phyloP scores from a whole-genome alignment of 2,113 vertebrate species.

The Hypocryptadius cinnamomeus region DNA sequence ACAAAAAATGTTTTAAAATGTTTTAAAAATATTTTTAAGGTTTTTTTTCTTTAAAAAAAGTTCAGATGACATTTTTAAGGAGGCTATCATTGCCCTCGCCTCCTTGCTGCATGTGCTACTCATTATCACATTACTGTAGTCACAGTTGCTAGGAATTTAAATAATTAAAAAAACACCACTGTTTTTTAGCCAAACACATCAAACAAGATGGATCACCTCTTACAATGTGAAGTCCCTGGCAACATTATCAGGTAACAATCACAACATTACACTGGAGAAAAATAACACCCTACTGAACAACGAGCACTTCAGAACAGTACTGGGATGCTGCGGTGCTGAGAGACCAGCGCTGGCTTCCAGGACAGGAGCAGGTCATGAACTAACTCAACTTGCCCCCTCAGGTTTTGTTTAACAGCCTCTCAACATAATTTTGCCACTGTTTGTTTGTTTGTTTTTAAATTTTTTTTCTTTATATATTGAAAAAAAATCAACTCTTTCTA shows the following conservation, averaged over 20 bases:
- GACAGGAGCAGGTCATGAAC: background rate
- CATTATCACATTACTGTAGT: constrained; percentile 54
- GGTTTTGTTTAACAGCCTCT: background rate
- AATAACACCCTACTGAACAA: constrained; percentile 38
- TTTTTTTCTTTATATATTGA: background rate
- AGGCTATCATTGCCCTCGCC: background rate
- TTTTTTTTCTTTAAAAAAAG: constrained; percentile 20
- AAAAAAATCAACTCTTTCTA: background rate
- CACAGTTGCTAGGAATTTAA: constrained; percentile 62
- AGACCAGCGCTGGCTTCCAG: background rate
- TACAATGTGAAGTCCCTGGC: constrained; percentile 14
- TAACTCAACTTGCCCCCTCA: background rate
- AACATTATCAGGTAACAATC: constrained; percentile 31
- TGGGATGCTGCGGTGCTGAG: constrained; percentile 26
- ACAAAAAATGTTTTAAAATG: constrained; percentile 70
- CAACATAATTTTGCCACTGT: constrained; percentile 28
- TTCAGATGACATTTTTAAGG: constrained; percentile 58
- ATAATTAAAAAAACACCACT: constrained; percentile 41
- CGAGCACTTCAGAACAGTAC: constrained; percentile 39
- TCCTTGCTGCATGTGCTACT: constrained; percentile 58
- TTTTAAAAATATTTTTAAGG: constrained; percentile 69
- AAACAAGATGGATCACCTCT: constrained; percentile 44
- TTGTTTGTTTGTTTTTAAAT: background rate
- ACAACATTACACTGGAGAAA: constrained; percentile 46
- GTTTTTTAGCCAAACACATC: constrained; percentile 48